Evolutionary conservation across 2,888 invertebrate genomes (phyloP).

Genomic region (Eubasilissa splendida): DNA sequence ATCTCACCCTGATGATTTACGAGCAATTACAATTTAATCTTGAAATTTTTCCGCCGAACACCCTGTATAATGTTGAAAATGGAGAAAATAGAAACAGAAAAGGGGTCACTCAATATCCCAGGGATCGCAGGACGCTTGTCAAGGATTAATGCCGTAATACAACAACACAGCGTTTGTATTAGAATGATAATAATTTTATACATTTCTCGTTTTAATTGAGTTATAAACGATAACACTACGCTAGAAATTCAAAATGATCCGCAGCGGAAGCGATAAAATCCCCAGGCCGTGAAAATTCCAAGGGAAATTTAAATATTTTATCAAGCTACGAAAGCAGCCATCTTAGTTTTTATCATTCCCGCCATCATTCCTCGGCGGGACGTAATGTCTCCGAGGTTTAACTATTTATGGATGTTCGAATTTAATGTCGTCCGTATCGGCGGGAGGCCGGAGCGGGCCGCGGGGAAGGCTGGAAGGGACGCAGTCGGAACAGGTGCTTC

Average conservation of each 20-base stretch:
- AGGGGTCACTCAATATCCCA: too few species aligned
- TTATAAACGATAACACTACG: too few species aligned
- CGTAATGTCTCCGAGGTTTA: constrained; percentile 34
- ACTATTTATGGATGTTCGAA: constrained; percentile 44
- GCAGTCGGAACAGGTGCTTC: constrained; percentile 9
- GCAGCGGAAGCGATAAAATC: constrained; percentile 17
- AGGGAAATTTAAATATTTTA: constrained; percentile 37
- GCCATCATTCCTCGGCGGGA: constrained; percentile 36
- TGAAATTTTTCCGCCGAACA: too few species aligned
- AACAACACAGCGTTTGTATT: too few species aligned
- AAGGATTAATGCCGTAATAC: too few species aligned
- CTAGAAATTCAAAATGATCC: constrained; percentile 3
- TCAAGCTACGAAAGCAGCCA: constrained; percentile 31
- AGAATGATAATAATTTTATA: too few species aligned
- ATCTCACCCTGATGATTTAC: too few species aligned
- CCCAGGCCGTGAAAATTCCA: constrained; percentile 21
- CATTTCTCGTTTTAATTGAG: too few species aligned
- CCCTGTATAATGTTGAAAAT: too few species aligned
- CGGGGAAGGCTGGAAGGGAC: neutral
- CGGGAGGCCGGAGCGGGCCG: neutral
- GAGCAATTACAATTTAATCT: too few species aligned
- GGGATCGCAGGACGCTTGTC: too few species aligned
- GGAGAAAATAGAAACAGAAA: too few species aligned
- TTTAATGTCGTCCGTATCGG: constrained; percentile 32
- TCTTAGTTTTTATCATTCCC: constrained; percentile 39